Percentiles rank a stretch among this genome's conserved stretches.
These are phyloP conservation scores for Lanius collurio DNA, from an alignment of 2,113 vertebrate genomes.

Conservation along the genomic window DNA sequence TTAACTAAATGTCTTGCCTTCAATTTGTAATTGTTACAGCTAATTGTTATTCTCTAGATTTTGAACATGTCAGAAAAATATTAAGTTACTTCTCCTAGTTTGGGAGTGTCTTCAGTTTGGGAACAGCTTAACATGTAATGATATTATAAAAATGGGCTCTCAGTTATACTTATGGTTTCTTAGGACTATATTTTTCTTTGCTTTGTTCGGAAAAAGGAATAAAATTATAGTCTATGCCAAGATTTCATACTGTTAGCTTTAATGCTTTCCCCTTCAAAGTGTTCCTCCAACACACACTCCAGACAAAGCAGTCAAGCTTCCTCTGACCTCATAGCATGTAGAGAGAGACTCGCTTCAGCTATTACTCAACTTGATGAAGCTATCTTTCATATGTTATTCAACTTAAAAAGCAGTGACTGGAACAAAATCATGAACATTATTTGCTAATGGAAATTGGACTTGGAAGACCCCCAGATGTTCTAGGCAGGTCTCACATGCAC, in stretches of 20 bases:
- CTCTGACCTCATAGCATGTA: neutral
- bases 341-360: neutral
- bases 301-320: neutral
- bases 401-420: neutral
- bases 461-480: neutral
- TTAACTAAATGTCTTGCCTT: neutral
- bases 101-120: neutral
- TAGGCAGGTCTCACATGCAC: neutral
- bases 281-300: neutral
- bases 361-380: neutral
- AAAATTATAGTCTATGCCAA: neutral
- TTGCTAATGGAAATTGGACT: slow-evolving; percentile 10
- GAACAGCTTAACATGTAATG: neutral
- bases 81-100: neutral
- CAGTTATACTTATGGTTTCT: neutral
- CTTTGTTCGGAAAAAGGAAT: neutral
- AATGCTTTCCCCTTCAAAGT: neutral
- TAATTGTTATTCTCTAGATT: neutral
- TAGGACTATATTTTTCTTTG: neutral
- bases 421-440: slow-evolving; percentile 5
- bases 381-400: neutral
- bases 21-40: neutral
- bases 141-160: neutral
- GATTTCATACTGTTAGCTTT: neutral
- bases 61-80: neutral